Conservation (phyloP, 2,113 vertebrate genomes). For the Dasyurus viverrinus region DNA sequence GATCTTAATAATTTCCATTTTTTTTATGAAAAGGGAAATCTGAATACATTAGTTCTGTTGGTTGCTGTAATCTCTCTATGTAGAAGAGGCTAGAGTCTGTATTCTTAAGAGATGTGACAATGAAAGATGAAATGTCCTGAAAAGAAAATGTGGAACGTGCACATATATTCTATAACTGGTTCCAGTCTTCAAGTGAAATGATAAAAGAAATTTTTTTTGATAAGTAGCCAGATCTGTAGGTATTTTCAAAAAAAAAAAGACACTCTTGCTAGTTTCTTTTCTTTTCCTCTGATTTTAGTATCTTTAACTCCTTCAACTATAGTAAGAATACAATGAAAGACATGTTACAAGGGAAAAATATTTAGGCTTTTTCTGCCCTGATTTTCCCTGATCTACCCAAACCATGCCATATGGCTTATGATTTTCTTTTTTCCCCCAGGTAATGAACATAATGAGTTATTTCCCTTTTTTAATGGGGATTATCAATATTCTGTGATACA, state of each 20-base stretch:
- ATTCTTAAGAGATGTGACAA: neutral
- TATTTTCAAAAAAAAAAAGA: neutral
- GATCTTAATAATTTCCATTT: neutral
- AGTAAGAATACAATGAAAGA: neutral
- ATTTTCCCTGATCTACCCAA: neutral
- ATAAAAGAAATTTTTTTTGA: neutral
- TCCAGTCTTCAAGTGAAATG: neutral
- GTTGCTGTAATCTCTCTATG: neutral
- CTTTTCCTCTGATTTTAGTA: neutral
- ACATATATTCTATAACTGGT: neutral
- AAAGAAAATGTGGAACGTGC: neutral
- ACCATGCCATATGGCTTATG: neutral
- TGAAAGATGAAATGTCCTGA: neutral
- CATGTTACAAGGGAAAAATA: neutral
- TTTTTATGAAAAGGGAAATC: neutral
- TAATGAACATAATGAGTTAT: neutral
- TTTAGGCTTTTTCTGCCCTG: neutral
- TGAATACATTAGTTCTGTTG: neutral
- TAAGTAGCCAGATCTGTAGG: neutral
- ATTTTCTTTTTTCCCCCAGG: neutral
- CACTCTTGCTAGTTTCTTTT: neutral
- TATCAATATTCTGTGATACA: neutral
- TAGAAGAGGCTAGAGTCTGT: neutral
- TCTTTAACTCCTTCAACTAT: neutral
- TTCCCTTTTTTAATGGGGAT: neutral